Evolutionary conservation across 2,797 vertebrate genomes (phyloP).

Genomic region (Dallia pectoralis): DNA sequence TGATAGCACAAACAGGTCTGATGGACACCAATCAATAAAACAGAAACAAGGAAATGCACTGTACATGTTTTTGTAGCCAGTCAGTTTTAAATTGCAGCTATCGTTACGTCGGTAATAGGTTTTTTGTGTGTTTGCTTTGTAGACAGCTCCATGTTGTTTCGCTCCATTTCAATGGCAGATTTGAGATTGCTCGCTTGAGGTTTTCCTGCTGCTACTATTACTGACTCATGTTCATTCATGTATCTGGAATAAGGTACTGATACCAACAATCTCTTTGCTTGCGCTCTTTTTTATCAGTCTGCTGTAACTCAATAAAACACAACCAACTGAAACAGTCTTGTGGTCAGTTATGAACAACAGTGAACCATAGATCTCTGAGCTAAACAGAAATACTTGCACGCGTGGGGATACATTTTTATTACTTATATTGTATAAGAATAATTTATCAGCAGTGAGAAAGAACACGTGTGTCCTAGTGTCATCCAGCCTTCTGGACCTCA

Average conservation of each 20-base stretch:
- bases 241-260: constrained; percentile 70
- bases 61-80: constrained; percentile 48
- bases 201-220: constrained; percentile 57
- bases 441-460: too few relatives aligned
- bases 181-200: constrained; percentile 52
- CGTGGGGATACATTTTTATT: too few relatives aligned
- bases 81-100: constrained; percentile 53
- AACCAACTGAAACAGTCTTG: constrained; percentile 52
- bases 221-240: constrained; percentile 63
- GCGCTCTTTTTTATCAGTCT: constrained; percentile 81
- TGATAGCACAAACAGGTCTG: constrained; percentile 12
- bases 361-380: too few relatives aligned
- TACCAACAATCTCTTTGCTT: constrained; percentile 59
- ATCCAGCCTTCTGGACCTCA: too few relatives aligned
- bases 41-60: constrained; percentile 41
- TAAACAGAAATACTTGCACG: too few relatives aligned
- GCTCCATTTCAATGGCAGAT: constrained; percentile 34
- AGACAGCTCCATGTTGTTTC: constrained; percentile 26
- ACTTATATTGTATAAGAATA: too few relatives aligned
- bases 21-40: constrained; percentile 30
- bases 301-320: constrained; percentile 81
- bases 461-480: too few relatives aligned
- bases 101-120: constrained; percentile 50
- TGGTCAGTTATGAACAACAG: neutral
- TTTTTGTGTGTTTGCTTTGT: constrained; percentile 41